A percentile compares a stretch with the other conserved stretches of the same genome.
Conservation (phyloP, 2,113 vertebrate species). For the Rhegmatorhina hoffmannsi region DNA sequence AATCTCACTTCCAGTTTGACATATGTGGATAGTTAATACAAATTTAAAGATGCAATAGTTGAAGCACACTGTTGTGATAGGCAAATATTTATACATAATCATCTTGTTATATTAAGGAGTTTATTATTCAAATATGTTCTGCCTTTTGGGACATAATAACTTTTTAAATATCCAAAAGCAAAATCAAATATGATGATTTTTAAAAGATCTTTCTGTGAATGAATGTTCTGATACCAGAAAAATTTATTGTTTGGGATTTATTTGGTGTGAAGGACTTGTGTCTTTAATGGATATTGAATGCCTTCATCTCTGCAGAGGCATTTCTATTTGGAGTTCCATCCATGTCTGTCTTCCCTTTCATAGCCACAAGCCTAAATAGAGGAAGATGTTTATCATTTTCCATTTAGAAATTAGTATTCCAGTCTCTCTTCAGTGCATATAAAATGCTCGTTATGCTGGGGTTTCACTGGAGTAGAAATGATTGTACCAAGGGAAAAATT, state of each 20-base stretch:
- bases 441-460: slow-evolving; percentile 20
- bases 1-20: slow-evolving; percentile 27
- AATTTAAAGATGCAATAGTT: slow-evolving; percentile 22
- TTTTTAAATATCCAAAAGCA: background rate
- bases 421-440: slow-evolving; percentile 9
- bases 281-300: background rate
- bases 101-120: background rate
- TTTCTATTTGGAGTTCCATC: slow-evolving; percentile 17
- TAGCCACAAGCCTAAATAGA: slow-evolving; percentile 23
- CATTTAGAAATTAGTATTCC: slow-evolving; percentile 55
- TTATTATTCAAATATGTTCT: slow-evolving; percentile 14
- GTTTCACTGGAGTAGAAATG: slow-evolving; percentile 32
- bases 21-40: background rate
- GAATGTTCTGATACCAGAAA: background rate
- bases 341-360: background rate
- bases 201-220: background rate
- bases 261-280: background rate
- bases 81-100: slow-evolving; percentile 21
- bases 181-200: background rate
- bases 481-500: slow-evolving; percentile 42
- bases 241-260: background rate
- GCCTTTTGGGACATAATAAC: background rate
- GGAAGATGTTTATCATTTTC: slow-evolving; percentile 41
- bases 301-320: background rate
- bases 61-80: background rate